Conservation (phyloP, 2,888 invertebrate genomes). For the Plagodis pulveraria region DNA sequence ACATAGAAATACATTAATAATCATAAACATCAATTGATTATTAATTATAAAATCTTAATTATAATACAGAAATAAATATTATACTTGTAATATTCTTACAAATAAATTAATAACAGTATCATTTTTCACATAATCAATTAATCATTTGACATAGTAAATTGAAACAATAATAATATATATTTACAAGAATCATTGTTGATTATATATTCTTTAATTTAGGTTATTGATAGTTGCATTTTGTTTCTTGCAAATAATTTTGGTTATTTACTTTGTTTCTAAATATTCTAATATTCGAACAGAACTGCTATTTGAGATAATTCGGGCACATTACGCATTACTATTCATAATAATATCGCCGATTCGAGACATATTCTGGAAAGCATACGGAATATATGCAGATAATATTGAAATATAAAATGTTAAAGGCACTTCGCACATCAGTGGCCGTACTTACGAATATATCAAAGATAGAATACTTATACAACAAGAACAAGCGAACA, state of each 20-base stretch:
- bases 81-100: slow-evolving; percentile 14
- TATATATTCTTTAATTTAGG: no score
- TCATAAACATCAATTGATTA: no score
- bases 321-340: neutral
- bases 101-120: slow-evolving; percentile 13
- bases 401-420: slow-evolving; percentile 22
- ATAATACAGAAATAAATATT: slow-evolving; percentile 3
- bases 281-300: no score
- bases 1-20: no score
- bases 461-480: slow-evolving; percentile 20
- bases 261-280: no score
- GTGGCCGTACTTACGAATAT: slow-evolving; percentile 10
- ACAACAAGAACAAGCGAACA: slow-evolving; percentile 13
- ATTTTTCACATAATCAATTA: neutral
- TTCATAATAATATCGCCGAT: neutral
- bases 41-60: neutral
- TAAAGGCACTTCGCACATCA: slow-evolving; percentile 33
- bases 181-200: no score
- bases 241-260: no score
- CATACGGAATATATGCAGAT: slow-evolving; percentile 10
- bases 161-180: no score
- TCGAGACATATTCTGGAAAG: slow-evolving; percentile 6
- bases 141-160: slow-evolving; percentile 3
- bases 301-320: no score
- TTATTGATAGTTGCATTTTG: no score